phyloP scores from a whole-genome alignment of 2,113 vertebrate species.

The Machaerirhynchus nigripectus region DNA sequence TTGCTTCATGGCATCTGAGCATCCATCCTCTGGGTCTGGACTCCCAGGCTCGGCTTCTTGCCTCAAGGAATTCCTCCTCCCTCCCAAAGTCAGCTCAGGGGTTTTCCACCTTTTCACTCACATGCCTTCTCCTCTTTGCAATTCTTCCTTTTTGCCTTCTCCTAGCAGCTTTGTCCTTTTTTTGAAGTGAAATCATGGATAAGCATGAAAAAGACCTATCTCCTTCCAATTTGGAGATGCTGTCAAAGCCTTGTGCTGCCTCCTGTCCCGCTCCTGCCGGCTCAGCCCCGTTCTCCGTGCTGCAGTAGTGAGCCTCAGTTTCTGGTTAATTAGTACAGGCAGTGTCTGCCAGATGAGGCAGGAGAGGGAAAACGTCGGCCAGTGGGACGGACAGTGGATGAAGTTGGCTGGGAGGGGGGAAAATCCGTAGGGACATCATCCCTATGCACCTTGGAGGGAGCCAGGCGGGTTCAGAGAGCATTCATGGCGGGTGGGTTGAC shows the following conservation, averaged over 20 bases:
- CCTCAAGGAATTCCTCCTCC: not conserved
- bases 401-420: not conserved
- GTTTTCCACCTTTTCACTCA: not conserved
- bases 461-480: not conserved
- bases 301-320: not conserved
- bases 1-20: not conserved
- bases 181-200: not conserved
- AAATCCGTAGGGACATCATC: accelerated
- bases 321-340: not conserved
- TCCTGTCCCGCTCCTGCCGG: accelerated
- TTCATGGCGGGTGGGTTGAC: not conserved
- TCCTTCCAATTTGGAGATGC: not conserved
- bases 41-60: not conserved
- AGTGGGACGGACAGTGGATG: accelerated
- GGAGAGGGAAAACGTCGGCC: not conserved
- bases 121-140: not conserved
- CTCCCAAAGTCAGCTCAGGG: not conserved
- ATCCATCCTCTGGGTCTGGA: not conserved
- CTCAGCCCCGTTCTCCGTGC: not conserved
- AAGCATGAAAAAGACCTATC: not conserved
- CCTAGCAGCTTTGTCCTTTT: not conserved
- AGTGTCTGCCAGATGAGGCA: not conserved
- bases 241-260: not conserved
- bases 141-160: not conserved
- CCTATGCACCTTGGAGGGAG: accelerated